Base-by-base conservation (phyloP, 92 coral and sea anemone species). In the Porites divaricata region DNA sequence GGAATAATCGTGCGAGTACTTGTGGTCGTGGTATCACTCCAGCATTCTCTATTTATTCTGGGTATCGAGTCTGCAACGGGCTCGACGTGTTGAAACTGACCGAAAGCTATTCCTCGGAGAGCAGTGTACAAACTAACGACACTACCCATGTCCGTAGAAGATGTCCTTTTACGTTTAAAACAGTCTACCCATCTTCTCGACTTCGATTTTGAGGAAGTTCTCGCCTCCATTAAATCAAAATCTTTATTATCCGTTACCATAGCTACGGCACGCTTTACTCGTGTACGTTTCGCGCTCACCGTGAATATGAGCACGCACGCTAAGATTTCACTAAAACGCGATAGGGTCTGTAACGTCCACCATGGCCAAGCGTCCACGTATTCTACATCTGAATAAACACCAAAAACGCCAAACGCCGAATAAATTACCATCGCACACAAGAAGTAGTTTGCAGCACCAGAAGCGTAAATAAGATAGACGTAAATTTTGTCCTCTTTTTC, bases 361-460 rank as follows among this genome's bases (percentile, higher is more conserved):
- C 96, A 93, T 6, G 86, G 72, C 96, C 96, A 93, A 10, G 91
- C 90, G 70, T 88, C 89, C 15, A 93, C 96, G 70, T 65, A 93
- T 9, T 78, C 56, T 12, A 88, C 90, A 28, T 85, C 81, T 9
- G 96, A 93, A 58, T 93, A 93, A 64, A 93, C 96, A 2, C 96
- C 96, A 48, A 93, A 93, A 7, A 93, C 96, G 2, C 96, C 94
- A 45, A 87, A 87, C 21, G 94, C 96, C 8, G 96, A 93, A 48
- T 93, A 93, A 22, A 90, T 24, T 54, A 88, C 74, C 6, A 93
- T 67, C 12, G 70, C 86, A 19, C 94, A 90, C 21, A 91, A 74
- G 22, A 85, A 54, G 28, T 79, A 72, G 83, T 93, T 93, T 21
- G 94, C 86, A 16, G 64, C 72, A 14, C 96, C 96, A 0, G 96